Conservation (phyloP, 23 tunicate species). For the Oikopleura dioica region DNA sequence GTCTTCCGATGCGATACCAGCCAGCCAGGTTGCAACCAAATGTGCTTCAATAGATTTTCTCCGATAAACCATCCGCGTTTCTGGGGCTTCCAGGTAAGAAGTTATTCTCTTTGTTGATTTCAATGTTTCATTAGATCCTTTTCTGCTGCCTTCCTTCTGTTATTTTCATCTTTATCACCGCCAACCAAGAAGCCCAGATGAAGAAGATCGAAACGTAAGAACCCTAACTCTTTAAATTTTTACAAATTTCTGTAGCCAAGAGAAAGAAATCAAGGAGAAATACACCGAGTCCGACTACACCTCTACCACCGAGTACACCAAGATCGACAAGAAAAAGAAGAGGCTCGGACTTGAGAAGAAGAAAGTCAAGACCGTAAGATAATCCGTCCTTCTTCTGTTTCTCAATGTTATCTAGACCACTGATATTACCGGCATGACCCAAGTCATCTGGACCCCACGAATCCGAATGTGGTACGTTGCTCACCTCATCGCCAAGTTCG, state of each 20-base stretch:
- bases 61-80: neutral
- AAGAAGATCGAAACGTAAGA: neutral
- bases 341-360: too few species aligned
- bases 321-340: too few species aligned
- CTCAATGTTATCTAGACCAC: too few species aligned
- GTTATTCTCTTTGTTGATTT: too few species aligned
- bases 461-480: slow-evolving; percentile 7
- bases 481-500: neutral
- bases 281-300: too few species aligned
- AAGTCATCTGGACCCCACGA: slow-evolving; percentile 8
- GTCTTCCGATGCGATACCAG: slow-evolving; percentile 11
- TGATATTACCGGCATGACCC: neutral
- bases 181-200: slow-evolving; percentile 1
- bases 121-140: too few species aligned
- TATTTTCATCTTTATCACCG: slow-evolving; percentile 7
- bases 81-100: neutral
- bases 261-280: too few species aligned
- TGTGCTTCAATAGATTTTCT: slow-evolving; percentile 12
- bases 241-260: too few species aligned
- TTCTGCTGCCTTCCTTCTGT: neutral
- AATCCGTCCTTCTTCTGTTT: too few species aligned
- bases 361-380: too few species aligned
- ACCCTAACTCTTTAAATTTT: too few species aligned
- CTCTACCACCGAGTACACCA: too few species aligned
- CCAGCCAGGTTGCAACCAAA: slow-evolving; percentile 8